These are phyloP conservation scores for Spodoptera exigua DNA, from an alignment of 2,888 invertebrate genomes.

Conservation along the genomic window DNA sequence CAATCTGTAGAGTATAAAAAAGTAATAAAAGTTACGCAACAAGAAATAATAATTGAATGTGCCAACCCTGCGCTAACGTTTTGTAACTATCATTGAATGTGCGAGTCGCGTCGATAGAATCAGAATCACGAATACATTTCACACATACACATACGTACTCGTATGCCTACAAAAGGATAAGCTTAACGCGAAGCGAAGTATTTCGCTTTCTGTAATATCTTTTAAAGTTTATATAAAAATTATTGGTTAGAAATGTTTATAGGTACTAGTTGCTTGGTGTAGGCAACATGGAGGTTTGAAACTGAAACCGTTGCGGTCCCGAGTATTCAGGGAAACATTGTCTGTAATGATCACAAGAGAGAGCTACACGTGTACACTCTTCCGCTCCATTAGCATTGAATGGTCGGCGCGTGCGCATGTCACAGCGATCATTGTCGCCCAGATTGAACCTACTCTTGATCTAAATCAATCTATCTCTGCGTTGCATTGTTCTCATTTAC, in stretches of 20 bases:
- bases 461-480: constrained; percentile 80
- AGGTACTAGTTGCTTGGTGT: neutral
- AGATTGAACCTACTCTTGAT: constrained; percentile 75
- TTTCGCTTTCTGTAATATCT: constrained; percentile 43
- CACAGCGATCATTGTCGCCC: constrained; percentile 80
- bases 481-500: constrained; percentile 80
- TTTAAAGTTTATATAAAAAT: constrained; percentile 22
- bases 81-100: constrained; percentile 71
- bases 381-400: constrained; percentile 88
- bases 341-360: constrained; percentile 76
- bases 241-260: constrained; percentile 2
- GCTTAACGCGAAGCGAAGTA: constrained; percentile 46
- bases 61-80: constrained; percentile 61
- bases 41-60: constrained; percentile 7
- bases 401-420: constrained; percentile 79
- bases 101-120: constrained; percentile 73
- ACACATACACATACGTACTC: constrained; percentile 48
- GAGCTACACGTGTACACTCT: constrained; percentile 80
- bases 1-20: constrained; percentile 10
- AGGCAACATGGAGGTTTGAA: constrained; percentile 49
- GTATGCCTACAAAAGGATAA: constrained; percentile 60
- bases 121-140: constrained; percentile 75
- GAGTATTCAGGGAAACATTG: constrained; percentile 74
- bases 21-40: constrained; percentile 12
- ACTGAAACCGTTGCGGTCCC: constrained; percentile 67